Evolutionary conservation across 2,888 invertebrate species (phyloP).

Genomic region (Lepidochitona cinerea): DNA sequence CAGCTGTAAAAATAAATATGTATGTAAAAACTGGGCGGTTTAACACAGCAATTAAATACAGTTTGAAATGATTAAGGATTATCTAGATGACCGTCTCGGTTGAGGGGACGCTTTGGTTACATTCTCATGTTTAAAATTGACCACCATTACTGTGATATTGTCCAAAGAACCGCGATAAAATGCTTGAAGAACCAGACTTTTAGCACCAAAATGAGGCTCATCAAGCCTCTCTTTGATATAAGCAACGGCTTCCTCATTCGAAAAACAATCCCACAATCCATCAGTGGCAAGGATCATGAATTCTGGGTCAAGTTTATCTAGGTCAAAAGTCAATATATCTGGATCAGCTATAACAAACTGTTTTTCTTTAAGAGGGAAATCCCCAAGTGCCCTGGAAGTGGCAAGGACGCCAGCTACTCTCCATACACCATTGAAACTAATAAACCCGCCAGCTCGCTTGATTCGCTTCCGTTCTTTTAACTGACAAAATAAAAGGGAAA

Average conservation of each 20-base stretch:
- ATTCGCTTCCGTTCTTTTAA: conserved; percentile 91
- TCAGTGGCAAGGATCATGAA: conserved; percentile 95
- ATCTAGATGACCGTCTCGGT: background rate
- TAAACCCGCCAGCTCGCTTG: conserved; percentile 94
- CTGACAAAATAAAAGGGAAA: no score
- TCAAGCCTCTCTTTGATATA: conserved; percentile 88
- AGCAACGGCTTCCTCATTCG: conserved; percentile 93
- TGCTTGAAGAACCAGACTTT: conserved; percentile 90
- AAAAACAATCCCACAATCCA: conserved; percentile 96
- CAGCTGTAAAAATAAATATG: no score
- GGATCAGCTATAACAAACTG: conserved; percentile 96
- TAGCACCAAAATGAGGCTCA: conserved; percentile 91
- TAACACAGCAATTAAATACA: no score
- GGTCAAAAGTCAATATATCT: conserved; percentile 92
- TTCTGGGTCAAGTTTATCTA: conserved; percentile 86
- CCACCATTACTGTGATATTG: conserved; percentile 94
- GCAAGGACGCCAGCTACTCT: conserved; percentile 95
- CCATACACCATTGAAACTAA: conserved; percentile 97
- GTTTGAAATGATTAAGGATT: no score
- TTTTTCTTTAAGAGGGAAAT: conserved; percentile 94
- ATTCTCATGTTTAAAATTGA: conserved; percentile 76
- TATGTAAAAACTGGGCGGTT: no score
- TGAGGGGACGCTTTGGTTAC: background rate
- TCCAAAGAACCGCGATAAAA: conserved; percentile 93
- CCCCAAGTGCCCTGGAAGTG: conserved; percentile 91